phyloP scores from a whole-genome alignment of 2,113 vertebrate species.

The Octodon degus region DNA sequence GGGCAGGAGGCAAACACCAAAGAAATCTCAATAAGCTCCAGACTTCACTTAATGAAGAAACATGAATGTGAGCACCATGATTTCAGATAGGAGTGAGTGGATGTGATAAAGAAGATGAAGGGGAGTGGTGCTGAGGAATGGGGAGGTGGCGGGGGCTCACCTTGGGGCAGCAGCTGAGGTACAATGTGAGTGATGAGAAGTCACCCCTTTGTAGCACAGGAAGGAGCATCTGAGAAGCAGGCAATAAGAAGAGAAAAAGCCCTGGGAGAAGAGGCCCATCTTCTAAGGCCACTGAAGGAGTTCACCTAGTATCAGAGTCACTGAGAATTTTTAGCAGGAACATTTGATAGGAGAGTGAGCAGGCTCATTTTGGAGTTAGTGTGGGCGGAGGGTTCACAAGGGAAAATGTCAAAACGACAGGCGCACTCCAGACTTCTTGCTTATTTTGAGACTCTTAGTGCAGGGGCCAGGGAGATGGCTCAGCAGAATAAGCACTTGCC shows the following conservation, averaged over 20 bases:
- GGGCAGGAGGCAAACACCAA: not conserved
- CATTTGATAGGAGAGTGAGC: not conserved
- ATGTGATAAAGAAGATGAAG: not conserved
- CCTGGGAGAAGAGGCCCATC: not conserved
- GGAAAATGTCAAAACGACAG: not conserved
- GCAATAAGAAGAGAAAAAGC: not conserved
- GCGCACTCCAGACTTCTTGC: not conserved
- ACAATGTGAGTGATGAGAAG: not conserved
- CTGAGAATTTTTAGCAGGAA: not conserved
- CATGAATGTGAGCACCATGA: not conserved
- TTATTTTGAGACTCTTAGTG: constrained; percentile 19
- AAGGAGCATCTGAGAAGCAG: not conserved
- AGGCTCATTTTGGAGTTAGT: not conserved
- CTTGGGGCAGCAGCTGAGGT: not conserved
- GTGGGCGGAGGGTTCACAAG: not conserved
- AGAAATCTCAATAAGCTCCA: not conserved
- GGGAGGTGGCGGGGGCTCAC: not conserved
- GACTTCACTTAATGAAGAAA: not conserved
- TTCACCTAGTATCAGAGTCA: not conserved
- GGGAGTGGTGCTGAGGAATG: not conserved
- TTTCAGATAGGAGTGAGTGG: not conserved
- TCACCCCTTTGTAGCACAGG: not conserved
- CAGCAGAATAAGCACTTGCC: no score
- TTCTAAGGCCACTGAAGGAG: not conserved
- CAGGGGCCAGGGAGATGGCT: not conserved